phyloP scores from a whole-genome alignment of 1,140 invertebrate genomes.

The Grapholita molesta region DNA sequence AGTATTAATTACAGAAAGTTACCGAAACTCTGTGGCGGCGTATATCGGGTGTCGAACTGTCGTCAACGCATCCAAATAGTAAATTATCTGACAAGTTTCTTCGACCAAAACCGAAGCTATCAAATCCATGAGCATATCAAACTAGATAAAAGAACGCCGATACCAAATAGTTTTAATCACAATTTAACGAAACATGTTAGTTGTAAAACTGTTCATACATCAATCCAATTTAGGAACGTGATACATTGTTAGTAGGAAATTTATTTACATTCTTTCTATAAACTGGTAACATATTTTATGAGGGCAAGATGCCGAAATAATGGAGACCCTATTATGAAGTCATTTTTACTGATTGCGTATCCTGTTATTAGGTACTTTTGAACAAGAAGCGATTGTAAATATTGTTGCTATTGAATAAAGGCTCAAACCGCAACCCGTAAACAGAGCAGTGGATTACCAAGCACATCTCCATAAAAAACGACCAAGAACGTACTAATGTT shows the following conservation, averaged over 20 bases:
- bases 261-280: neutral
- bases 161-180: conserved; percentile 1
- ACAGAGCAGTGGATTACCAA: neutral
- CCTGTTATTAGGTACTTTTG: neutral
- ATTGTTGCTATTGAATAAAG: neutral
- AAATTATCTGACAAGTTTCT: conserved; percentile 33
- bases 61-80: conserved; percentile 35
- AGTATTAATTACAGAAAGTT: conserved; percentile 31
- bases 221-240: conserved; percentile 4
- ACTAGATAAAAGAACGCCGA: neutral
- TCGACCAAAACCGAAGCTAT: conserved; percentile 48
- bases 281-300: neutral
- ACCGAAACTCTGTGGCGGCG: conserved; percentile 33
- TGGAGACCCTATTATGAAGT: neutral
- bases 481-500: conserved; percentile 36
- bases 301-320: neutral
- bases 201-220: conserved; percentile 3
- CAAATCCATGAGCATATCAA: conserved; percentile 1
- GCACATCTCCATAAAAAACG: conserved; percentile 17
- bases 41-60: conserved; percentile 43
- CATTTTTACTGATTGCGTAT: neutral
- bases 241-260: conserved; percentile 1
- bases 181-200: neutral
- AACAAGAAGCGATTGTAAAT: neutral
- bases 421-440: conserved; percentile 7